Percentiles rank a stretch among this genome's conserved stretches.
Conservation (phyloP, 2,888 invertebrate genomes). For the Drosophila fulvimacula region DNA sequence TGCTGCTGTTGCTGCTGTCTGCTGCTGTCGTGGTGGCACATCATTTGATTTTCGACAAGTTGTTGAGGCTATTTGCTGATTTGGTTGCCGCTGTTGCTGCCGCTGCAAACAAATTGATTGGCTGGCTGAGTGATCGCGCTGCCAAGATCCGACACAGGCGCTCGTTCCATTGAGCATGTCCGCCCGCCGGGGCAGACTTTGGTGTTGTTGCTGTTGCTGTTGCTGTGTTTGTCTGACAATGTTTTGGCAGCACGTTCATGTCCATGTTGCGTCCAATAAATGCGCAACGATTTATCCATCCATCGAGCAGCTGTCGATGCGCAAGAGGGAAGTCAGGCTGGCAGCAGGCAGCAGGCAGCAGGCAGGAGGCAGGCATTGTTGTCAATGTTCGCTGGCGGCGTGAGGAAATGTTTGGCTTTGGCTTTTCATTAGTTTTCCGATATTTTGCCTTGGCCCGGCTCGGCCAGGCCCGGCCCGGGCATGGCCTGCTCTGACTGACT, state of each 20-base stretch:
- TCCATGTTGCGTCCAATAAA: slow-evolving; percentile 72
- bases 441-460: slow-evolving; percentile 31
- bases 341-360: slow-evolving; percentile 17
- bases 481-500: slow-evolving; percentile 46
- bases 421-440: slow-evolving; percentile 79
- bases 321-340: slow-evolving; percentile 9
- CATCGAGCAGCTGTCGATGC: slow-evolving; percentile 65
- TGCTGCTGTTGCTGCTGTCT: slow-evolving; percentile 15
- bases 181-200: slow-evolving; percentile 57
- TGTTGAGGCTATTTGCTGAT: slow-evolving; percentile 79
- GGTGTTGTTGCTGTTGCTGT: slow-evolving; percentile 24
- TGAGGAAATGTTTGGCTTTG: slow-evolving; percentile 82
- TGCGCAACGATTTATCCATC: slow-evolving; percentile 73
- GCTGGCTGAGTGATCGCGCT: slow-evolving; percentile 63
- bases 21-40: slow-evolving; percentile 70
- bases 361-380: slow-evolving; percentile 38
- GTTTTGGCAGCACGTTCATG: slow-evolving; percentile 59
- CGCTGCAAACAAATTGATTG: slow-evolving; percentile 74
- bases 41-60: slow-evolving; percentile 80
- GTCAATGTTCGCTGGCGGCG: slow-evolving; percentile 76
- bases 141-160: slow-evolving; percentile 18
- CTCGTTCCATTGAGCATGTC: slow-evolving; percentile 50
- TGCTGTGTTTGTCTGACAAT: slow-evolving; percentile 53
- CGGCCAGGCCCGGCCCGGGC: slow-evolving; percentile 17
- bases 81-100: slow-evolving; percentile 57